Evolutionary conservation across 2,888 invertebrate genomes (phyloP).

Genomic region (Imbricaverruca yamaguchii): DNA sequence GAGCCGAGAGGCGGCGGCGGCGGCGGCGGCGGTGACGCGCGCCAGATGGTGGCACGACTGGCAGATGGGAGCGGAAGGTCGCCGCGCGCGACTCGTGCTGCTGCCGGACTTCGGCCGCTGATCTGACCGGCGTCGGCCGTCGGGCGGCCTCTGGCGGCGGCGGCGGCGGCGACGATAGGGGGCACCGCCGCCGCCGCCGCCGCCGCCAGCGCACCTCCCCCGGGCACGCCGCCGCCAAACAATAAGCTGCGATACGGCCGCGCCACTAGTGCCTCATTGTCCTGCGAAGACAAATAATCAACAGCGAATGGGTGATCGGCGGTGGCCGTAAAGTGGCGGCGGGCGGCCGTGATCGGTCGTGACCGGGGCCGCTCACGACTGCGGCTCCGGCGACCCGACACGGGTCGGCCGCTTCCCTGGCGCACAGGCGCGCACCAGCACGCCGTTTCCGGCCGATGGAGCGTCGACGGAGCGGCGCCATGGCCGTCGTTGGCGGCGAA

Average conservation of each 20-base stretch:
- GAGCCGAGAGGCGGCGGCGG: too few relatives aligned
- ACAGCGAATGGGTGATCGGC: conserved; percentile 12
- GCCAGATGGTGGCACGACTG: too few relatives aligned
- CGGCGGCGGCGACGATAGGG: not conserved
- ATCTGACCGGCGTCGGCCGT: too few relatives aligned
- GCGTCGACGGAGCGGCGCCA: too few relatives aligned
- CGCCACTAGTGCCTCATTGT: not conserved
- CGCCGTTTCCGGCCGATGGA: too few relatives aligned
- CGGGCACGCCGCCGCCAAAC: not conserved
- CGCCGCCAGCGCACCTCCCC: not conserved
- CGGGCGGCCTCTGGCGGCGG: too few relatives aligned
- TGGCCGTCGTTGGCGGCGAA: too few relatives aligned
- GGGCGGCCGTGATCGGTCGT: not conserved
- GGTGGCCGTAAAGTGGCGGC: not conserved
- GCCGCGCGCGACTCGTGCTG: not conserved
- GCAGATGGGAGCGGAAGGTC: too few relatives aligned
- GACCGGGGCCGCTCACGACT: too few relatives aligned
- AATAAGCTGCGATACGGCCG: not conserved
- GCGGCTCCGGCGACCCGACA: not conserved
- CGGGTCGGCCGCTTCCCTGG: not conserved
- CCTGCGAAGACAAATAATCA: conserved; percentile 13
- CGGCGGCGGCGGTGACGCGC: too few relatives aligned
- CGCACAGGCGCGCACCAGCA: too few relatives aligned
- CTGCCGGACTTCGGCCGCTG: not conserved
- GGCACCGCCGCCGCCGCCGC: not conserved